Conservation (phyloP, 2,113 vertebrate species). For the Progne subis region DNA sequence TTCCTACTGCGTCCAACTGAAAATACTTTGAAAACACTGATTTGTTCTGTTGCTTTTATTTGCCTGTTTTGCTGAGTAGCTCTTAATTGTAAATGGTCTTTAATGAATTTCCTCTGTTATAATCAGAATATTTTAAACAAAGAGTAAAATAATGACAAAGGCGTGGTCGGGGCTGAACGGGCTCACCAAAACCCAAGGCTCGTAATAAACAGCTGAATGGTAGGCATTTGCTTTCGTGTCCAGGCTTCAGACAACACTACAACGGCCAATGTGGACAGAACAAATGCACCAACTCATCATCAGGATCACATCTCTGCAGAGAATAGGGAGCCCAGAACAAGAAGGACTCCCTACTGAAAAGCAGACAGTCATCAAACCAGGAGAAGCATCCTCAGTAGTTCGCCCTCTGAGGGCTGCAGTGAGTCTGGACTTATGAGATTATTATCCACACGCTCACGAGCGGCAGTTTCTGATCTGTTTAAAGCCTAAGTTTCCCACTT, state of each 20-base stretch:
- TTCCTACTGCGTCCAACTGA: neutral
- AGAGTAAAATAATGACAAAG: neutral
- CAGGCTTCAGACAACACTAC: neutral
- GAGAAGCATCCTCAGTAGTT: neutral
- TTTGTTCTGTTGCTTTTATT: neutral
- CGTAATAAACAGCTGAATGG: neutral
- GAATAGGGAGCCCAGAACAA: neutral
- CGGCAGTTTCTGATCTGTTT: neutral
- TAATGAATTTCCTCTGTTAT: neutral
- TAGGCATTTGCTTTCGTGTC: neutral
- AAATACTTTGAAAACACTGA: neutral
- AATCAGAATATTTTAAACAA: neutral
- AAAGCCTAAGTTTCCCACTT: neutral
- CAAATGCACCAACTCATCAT: neutral
- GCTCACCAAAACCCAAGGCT: neutral
- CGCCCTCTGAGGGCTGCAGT: neutral
- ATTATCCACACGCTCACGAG: accelerated
- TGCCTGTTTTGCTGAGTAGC: neutral
- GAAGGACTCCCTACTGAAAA: neutral
- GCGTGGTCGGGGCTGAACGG: accelerated
- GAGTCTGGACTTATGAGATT: neutral
- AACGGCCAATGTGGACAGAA: neutral
- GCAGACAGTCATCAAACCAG: neutral
- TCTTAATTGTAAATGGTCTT: neutral
- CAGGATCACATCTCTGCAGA: neutral